These are phyloP conservation scores for Aphelenchoides besseyi DNA, from an alignment of 1,140 invertebrate species.

Conservation along the genomic window DNA sequence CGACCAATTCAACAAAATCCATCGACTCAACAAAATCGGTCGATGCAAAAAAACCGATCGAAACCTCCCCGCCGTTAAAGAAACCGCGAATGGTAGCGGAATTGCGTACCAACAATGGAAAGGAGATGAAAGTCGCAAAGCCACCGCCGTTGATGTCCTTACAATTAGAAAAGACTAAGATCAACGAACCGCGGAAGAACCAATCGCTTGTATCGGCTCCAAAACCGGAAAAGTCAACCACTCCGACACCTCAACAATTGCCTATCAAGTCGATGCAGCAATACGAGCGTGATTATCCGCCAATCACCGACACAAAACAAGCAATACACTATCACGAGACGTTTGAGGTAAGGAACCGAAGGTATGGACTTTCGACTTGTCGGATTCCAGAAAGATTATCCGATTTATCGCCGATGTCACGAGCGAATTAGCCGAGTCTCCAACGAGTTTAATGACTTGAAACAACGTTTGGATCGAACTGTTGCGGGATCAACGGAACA, in stretches of 20 bases:
- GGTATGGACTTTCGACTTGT: neutral
- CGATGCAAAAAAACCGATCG: neutral
- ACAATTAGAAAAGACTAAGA: neutral
- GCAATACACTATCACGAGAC: conserved; percentile 1
- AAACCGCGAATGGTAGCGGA: neutral
- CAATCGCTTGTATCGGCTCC: neutral
- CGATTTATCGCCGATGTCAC: neutral
- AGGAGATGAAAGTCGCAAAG: neutral
- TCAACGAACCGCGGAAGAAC: neutral
- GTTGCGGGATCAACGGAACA: neutral
- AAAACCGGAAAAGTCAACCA: neutral
- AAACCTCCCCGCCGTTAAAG: neutral
- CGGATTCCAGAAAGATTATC: conserved; percentile 11
- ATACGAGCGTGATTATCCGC: neutral
- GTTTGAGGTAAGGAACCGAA: conserved; percentile 12
- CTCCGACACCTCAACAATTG: neutral
- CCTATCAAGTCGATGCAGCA: neutral
- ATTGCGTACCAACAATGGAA: too few relatives aligned
- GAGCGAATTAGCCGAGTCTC: neutral
- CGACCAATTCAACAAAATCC: neutral
- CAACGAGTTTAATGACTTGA: conserved; percentile 9
- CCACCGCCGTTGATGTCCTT: neutral
- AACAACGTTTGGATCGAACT: conserved; percentile 10
- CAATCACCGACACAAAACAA: neutral
- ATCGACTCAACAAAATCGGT: neutral